Base-by-base conservation (phyloP, 2,113 vertebrate genomes). In the Dunckerocampus dactyliophorus region DNA sequence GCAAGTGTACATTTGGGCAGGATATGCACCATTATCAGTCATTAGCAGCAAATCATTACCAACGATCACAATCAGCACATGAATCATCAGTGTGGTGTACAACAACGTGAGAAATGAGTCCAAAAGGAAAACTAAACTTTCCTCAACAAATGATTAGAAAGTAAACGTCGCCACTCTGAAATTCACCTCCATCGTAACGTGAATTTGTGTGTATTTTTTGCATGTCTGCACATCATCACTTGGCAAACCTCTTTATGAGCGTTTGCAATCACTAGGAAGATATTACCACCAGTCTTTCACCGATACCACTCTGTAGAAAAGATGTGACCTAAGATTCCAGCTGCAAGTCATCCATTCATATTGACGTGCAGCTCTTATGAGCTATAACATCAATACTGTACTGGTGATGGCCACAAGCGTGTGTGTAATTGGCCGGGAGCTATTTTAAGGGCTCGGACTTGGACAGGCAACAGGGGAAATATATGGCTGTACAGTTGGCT, bases 391-490 rank as follows among this genome's bases (percentile, higher is more conserved):
- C 82, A 70, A 79, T 83, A 60, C 55, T 48, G 43, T 64, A 42
- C 31, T 34, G 31, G 24, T 28, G 2, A 59, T 72, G 66, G n/a
- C 71, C 58, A 12, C 45, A 49, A 66, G 34, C 54, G 72, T 63
- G 79, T 67, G 81, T 62, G 62, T 67, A 63, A 65, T 62, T 59
- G 64, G 68, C 65, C 63, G 3, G 58, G 73, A 77, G 78, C 82
- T 87, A 84, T 87, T 85, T 84, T 82, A 78, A 76, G 83, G 74
- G 62, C 47, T 83, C 67, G 73, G 82, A 80, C 76, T 77, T 75
- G 72, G 71, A 76, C 77, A 54, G 70, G 62, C 71, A 75, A 74
- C 76, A 65, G 63, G 73, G 80, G 81, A 79, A 75, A 83, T 74
- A 71, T 65, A 76, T 69, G 72, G 66, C 74, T 22, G 79, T 69